Conservation (phyloP, 1,140 invertebrate genomes). For the Drosophila pallidifrons region DNA sequence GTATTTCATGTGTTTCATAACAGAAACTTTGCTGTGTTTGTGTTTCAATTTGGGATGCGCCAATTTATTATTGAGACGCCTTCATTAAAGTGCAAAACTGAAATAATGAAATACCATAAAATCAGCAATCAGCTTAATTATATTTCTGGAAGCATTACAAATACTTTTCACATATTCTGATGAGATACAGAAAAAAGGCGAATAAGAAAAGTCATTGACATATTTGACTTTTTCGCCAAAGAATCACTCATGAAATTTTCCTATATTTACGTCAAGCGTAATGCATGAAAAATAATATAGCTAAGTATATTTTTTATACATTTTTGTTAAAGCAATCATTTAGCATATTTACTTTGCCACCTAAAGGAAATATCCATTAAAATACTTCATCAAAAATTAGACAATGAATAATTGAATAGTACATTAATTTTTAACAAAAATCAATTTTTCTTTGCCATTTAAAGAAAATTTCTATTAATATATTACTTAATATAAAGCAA, state of each 20-base stretch:
- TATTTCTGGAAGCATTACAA: constrained; percentile 12
- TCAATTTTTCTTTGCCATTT: background rate
- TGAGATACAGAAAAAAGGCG: background rate
- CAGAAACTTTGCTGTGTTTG: background rate
- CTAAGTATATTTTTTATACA: constrained; percentile 11
- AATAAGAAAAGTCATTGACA: constrained; percentile 12
- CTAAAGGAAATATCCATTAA: constrained; percentile 12
- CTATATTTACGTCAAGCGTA: constrained; percentile 25
- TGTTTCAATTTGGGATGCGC: background rate
- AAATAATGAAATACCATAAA: constrained; percentile 31
- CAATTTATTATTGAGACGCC: constrained; percentile 24
- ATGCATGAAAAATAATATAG: constrained; percentile 28
- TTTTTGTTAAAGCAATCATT: background rate
- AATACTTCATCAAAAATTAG: background rate
- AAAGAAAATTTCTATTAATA: constrained; percentile 12
- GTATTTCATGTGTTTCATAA: background rate
- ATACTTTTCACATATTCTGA: background rate
- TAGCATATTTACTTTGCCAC: constrained; percentile 1
- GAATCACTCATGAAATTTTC: constrained; percentile 10
- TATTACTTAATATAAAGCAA: background rate
- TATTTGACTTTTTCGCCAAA: constrained; percentile 5
- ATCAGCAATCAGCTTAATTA: background rate
- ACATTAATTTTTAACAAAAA: background rate
- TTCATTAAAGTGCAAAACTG: constrained; percentile 55
- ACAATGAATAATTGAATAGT: background rate